Evolutionary conservation across 35 echinoderm and acorn worm species (phyloP), one percentile per base, ranked within the genome.

Genomic region (Patiria miniata): DNA sequence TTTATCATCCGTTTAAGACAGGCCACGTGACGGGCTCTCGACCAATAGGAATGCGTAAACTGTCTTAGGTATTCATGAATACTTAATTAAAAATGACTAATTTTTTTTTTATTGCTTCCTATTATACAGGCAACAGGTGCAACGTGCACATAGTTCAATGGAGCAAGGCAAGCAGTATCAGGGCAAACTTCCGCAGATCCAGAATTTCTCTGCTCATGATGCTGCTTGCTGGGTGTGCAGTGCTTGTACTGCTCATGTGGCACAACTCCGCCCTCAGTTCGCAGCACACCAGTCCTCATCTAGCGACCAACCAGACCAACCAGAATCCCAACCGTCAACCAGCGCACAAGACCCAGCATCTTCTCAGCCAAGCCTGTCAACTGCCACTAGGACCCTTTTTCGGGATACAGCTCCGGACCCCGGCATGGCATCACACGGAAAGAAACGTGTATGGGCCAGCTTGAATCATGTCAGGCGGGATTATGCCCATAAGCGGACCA

Each of bases 391-490:
- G 17, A 16, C 44, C 30, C 0, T 80, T 19, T 80, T 80, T 36
- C 12, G 37, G 14, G 36, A 80, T 1, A 39, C 38, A 42, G 38
- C 23, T 80, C 78, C 78, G 19, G 78, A 80, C 78, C 78, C 78
- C 17, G 78, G 1, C 14, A 3, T 6, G 28, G 5, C 39, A 36
- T 19, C 34, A 7, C 78, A 80, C 12, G 78, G 78, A 80, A 39
- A 51, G 38, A 80, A 80, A 8, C 15, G 2, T 1, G 36, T 55
- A 59, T 84, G 44, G 16, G 84, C 59, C 37, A 87, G 85, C 52
- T 58, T 87, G 3, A 68, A 78, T 16, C 15, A 39, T 22, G 69
- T 87, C 0, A 68, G 69, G 39, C 68, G 42, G 15, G 85, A 87
- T 42, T 36, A 51, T 36, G 85, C 85, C n/a, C 39, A 22, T 47